Percentiles rank a stretch among this genome's conserved stretches.
Evolutionary conservation across 2,113 vertebrate genomes (phyloP).

Genomic region (Malaclemys terrapin): DNA sequence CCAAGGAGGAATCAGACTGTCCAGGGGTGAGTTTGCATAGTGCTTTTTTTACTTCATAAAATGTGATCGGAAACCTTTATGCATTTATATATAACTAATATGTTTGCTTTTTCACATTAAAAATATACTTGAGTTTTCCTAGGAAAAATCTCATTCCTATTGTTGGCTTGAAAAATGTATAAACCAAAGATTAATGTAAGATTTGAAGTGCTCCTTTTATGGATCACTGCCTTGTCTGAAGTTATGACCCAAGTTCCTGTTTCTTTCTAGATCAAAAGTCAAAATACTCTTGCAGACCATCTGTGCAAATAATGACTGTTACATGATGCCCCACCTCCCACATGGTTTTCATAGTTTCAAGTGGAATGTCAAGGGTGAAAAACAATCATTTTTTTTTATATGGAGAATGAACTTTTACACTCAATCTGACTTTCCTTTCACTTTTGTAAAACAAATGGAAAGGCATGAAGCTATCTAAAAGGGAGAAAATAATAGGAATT

Average conservation of each 20-base stretch:
- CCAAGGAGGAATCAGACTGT: slow-evolving; percentile 80
- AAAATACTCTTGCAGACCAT: slow-evolving; percentile 68
- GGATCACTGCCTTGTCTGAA: not conserved
- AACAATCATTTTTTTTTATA: slow-evolving; percentile 36
- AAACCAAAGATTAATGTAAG: slow-evolving; percentile 10
- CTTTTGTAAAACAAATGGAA: slow-evolving; percentile 16
- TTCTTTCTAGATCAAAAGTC: slow-evolving; percentile 69
- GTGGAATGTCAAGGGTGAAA: slow-evolving; percentile 47
- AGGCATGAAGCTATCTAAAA: not conserved
- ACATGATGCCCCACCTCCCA: not conserved
- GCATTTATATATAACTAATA: not conserved
- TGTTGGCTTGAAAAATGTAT: slow-evolving; percentile 17
- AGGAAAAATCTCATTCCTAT: not conserved
- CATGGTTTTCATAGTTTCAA: slow-evolving; percentile 53
- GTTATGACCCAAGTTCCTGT: slow-evolving; percentile 39
- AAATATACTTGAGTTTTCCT: not conserved
- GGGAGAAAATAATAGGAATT: not conserved
- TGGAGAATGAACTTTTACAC: slow-evolving; percentile 20
- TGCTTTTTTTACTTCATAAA: not conserved
- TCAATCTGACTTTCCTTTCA: not conserved
- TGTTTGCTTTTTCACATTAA: not conserved
- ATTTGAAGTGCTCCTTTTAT: slow-evolving; percentile 11
- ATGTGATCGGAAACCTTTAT: not conserved
- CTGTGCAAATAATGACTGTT: slow-evolving; percentile 80
- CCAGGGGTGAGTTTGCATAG: slow-evolving; percentile 79